phyloP scores from a whole-genome alignment of 2,113 vertebrate genomes.

The Pterophyllum scalare region DNA sequence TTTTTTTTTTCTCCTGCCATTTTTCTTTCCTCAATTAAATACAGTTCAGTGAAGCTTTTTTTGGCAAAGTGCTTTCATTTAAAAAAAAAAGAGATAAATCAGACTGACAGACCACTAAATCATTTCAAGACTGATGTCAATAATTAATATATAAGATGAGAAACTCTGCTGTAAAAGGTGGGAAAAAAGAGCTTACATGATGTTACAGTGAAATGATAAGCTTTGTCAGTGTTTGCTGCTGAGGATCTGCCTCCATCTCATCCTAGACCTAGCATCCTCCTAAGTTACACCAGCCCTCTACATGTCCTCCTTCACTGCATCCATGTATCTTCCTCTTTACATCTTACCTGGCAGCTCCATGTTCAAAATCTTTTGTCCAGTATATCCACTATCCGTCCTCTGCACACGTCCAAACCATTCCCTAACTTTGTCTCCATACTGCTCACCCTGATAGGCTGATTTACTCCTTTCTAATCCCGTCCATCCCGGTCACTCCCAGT shows the following conservation, averaged over 20 bases:
- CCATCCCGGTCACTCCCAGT: too few relatives aligned
- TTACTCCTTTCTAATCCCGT: too few relatives aligned
- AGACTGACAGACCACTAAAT: fast-evolving
- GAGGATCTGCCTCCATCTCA: too few relatives aligned
- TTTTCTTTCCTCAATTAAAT: not conserved
- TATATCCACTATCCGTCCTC: not conserved
- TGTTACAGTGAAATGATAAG: too few relatives aligned
- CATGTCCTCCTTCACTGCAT: too few relatives aligned
- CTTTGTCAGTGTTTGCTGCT: too few relatives aligned
- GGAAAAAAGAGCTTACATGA: too few relatives aligned
- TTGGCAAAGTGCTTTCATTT: not conserved
- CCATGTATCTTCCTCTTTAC: not conserved
- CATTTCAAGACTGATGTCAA: not conserved
- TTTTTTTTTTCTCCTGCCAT: not conserved
- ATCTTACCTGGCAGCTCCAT: not conserved
- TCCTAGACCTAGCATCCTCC: too few relatives aligned
- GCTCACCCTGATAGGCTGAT: too few relatives aligned
- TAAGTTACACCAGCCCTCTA: too few relatives aligned
- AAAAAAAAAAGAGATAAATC: not conserved
- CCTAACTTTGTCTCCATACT: too few relatives aligned
- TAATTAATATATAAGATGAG: not conserved
- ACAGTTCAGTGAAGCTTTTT: not conserved
- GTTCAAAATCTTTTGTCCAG: fast-evolving
- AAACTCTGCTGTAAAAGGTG: not conserved
- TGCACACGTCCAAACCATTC: too few relatives aligned